Base-by-base conservation (phyloP, 2,113 vertebrate genomes). In the Polypterus bichir region DNA sequence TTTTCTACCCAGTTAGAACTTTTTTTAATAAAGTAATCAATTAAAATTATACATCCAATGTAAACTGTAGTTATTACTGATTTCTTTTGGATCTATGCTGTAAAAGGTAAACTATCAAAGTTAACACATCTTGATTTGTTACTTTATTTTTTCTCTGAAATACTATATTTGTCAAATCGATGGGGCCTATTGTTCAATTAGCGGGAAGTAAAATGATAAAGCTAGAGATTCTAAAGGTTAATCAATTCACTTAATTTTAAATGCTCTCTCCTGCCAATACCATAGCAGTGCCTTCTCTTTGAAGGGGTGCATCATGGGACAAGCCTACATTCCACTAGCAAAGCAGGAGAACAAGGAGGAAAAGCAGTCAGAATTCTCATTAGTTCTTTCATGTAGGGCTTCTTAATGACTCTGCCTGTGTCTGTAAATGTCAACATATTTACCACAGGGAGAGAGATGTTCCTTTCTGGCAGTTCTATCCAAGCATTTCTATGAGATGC, bases 211-310 rank as follows among this genome's bases (percentile, higher is more conserved):
- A 55, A 27, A 66, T 79, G 56, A 44, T 74, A 79, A 77, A 81
- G 66, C 74, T 81, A 76, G 71, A 83, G 69, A 72, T 79, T 74
- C 68, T 80, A 83, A 83, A 86, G 79, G 81, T 83, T 85, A 84
- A 85, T 87, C 77, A 79, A 81, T 84, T 82, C 80, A 83, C 69
- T 67, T 83, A 84, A 87, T 83, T 82, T 79, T 76, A 82, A 81
- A 79, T 75, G 74, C 65, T 78, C 73, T 82, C 75, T 67, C 66
- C 73, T 79, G 74, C 74, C 75, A 77, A 73, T 72, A 66, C 71
- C 73, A 78, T 74, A 82, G 73, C 64, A 68, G 72, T 62, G 60
- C 44, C 62, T 71, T 75, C 61, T 76, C 76, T 84, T 77, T 79
- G 70, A 72, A 76, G 64, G 55, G 62, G 67, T 79, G 78, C 74